Evolutionary conservation across 2,113 vertebrate species (phyloP).

Genomic region (Cebus imitator): DNA sequence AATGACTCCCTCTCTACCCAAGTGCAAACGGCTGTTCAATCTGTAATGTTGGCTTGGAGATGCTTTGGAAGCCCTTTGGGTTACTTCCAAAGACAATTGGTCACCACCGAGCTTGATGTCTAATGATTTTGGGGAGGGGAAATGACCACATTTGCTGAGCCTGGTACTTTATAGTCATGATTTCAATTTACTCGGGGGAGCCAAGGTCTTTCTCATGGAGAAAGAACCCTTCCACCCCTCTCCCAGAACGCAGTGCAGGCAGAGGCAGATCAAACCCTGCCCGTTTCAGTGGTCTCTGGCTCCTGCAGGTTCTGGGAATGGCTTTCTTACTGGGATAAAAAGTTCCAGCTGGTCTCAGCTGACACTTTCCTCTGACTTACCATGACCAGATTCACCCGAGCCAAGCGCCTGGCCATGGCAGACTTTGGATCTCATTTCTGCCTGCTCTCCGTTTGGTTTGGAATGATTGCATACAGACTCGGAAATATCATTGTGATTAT

Average conservation of each 20-base stretch:
- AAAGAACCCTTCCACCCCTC: not conserved
- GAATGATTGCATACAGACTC: not conserved
- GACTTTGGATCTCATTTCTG: not conserved
- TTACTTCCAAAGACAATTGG: not conserved
- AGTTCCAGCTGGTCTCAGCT: not conserved
- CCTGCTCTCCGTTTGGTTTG: not conserved
- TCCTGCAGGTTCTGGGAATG: not conserved
- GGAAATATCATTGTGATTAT: not conserved
- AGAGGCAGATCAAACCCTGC: not conserved
- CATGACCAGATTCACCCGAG: not conserved
- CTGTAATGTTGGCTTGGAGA: not conserved
- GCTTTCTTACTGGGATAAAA: not conserved
- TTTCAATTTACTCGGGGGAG: not conserved
- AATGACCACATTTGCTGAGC: not conserved
- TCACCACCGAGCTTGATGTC: not conserved
- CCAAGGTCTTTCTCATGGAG: not conserved
- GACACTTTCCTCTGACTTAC: not conserved
- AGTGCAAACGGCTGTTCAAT: not conserved
- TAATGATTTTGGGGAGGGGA: not conserved
- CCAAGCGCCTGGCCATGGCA: not conserved
- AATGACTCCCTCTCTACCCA: not conserved
- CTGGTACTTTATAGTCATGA: not conserved
- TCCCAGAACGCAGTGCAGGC: not conserved
- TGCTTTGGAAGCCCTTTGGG: not conserved
- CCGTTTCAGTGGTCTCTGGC: fast-evolving